Percentiles rank a stretch among this genome's conserved stretches.
phyloP scores from a whole-genome alignment of 1,140 invertebrate genomes.

The Cepaea nemoralis region DNA sequence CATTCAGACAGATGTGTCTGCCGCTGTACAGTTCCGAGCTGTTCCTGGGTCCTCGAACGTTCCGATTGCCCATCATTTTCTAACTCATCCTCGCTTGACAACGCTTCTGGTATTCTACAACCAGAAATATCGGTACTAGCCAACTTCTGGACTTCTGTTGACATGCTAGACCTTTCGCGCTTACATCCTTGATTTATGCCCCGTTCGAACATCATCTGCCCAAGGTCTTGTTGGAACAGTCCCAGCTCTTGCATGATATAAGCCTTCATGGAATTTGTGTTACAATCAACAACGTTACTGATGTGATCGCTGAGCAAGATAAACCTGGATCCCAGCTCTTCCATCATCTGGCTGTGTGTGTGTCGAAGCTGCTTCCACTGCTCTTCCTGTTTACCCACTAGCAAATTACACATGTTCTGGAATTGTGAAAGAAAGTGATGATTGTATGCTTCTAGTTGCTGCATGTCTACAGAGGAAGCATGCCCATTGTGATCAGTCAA shows the following conservation, averaged over 20 bases:
- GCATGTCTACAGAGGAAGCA: no score
- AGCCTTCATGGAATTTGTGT: not conserved
- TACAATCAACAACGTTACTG: not conserved
- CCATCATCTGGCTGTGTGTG: not conserved
- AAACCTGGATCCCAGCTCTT: not conserved
- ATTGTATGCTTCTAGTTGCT: not conserved
- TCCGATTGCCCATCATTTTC: no score
- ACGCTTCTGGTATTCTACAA: no score
- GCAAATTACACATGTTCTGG: not conserved
- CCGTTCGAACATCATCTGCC: no score
- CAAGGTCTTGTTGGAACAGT: not conserved
- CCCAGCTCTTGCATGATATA: not conserved
- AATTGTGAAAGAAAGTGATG: not conserved
- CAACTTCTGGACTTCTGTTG: no score
- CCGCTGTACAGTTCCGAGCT: no score
- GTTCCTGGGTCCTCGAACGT: no score
- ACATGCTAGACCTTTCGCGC: not conserved
- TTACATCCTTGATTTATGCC: no score
- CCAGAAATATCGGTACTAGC: no score
- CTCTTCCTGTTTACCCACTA: not conserved
- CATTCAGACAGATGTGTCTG: no score
- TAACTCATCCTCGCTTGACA: no score
- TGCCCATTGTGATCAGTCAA: no score
- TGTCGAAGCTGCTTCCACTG: not conserved
- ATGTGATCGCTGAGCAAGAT: not conserved